Percentiles rank a stretch among this genome's conserved stretches.
phyloP scores from a whole-genome alignment of 35 echinoderm and acorn worm genomes.

The Nesometra sesokonis region DNA sequence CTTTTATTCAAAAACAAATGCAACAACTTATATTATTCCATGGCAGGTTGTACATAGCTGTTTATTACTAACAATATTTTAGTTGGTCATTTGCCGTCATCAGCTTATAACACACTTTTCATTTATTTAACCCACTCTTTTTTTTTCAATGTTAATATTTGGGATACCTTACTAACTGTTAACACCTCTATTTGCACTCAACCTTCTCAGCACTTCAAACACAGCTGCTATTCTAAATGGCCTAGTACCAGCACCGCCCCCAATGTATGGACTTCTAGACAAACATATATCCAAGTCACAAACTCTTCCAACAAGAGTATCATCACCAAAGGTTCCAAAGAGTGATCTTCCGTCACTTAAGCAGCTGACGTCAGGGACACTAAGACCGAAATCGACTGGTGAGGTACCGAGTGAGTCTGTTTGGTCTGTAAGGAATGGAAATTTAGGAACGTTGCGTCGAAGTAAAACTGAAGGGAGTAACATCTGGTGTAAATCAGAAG shows the following conservation, averaged over 20 bases:
- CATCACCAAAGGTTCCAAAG: not conserved
- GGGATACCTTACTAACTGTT: not conserved
- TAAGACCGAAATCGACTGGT: not conserved
- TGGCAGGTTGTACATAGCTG: not conserved
- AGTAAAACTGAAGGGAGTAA: not conserved
- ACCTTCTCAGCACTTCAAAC: not conserved
- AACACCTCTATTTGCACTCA: not conserved
- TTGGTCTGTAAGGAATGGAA: not conserved
- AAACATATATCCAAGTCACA: not conserved
- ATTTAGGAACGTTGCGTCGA: not conserved
- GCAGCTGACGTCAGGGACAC: not conserved
- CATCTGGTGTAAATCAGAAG: not conserved
- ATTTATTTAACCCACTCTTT: not conserved
- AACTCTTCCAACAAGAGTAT: not conserved
- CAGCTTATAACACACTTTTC: not conserved
- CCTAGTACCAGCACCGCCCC: not conserved
- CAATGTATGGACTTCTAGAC: not conserved
- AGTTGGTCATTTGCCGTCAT: not conserved
- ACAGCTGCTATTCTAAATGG: not conserved
- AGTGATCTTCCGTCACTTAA: not conserved
- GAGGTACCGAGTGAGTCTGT: not conserved
- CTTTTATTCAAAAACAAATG: too few relatives aligned
- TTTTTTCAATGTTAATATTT: not conserved
- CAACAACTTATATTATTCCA: not conserved
- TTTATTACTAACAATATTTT: not conserved